Conservation (phyloP, 2,888 invertebrate genomes). For the Caenorhabditis macrosperma region DNA sequence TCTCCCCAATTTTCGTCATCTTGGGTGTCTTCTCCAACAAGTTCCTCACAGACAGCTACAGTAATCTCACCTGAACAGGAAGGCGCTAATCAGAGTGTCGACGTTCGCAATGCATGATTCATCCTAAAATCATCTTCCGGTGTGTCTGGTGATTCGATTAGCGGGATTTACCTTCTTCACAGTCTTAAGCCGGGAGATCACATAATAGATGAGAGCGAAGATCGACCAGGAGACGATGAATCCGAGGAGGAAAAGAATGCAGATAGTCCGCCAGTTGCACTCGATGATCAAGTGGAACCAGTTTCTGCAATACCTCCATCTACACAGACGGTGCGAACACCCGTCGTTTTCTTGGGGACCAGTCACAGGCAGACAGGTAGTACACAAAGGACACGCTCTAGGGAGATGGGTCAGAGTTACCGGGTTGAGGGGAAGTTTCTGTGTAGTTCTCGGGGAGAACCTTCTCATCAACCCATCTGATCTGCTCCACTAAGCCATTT, state of each 20-base stretch:
- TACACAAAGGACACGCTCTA: conserved; percentile 14
- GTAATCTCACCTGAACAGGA: conserved; percentile 72
- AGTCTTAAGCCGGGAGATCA: conserved; percentile 60
- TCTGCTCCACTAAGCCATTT: background rate
- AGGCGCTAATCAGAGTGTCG: conserved; percentile 74
- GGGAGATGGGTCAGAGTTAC: background rate
- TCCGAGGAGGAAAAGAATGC: conserved; percentile 70
- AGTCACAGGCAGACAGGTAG: conserved; percentile 8
- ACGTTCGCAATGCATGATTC: conserved; percentile 77
- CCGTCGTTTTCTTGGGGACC: conserved; percentile 46
- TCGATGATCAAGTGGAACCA: conserved; percentile 80
- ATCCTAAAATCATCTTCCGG: conserved; percentile 56
- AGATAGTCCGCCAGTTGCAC: conserved; percentile 74
- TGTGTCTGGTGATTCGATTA: too few species aligned
- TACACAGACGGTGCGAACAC: conserved; percentile 59
- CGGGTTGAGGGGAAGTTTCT: background rate
- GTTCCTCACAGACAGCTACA: background rate
- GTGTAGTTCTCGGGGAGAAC: background rate
- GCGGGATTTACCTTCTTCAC: conserved; percentile 35
- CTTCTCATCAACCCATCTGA: too few species aligned
- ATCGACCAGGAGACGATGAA: conserved; percentile 74
- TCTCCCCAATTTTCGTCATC: background rate
- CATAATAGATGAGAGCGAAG: conserved; percentile 74
- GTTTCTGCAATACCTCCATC: conserved; percentile 73
- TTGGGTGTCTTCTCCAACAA: conserved; percentile 1